Percentiles rank a stretch among this genome's conserved stretches.
These are phyloP conservation scores for Burhinus bistriatus DNA, from an alignment of 2,113 vertebrate genomes.

Conservation along the genomic window DNA sequence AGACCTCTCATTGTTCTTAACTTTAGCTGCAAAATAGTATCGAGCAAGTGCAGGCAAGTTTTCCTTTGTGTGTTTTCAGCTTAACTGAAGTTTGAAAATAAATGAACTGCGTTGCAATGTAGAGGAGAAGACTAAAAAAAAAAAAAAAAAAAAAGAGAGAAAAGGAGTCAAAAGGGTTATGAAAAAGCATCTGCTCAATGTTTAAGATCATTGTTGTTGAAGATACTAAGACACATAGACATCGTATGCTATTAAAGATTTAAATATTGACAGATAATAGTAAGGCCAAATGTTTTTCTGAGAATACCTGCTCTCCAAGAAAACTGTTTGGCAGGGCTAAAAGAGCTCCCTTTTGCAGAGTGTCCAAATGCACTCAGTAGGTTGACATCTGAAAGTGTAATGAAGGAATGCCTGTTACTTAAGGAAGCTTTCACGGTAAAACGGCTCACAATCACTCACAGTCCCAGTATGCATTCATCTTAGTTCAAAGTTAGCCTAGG, in stretches of 20 bases:
- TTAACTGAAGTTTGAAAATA: constrained; percentile 11
- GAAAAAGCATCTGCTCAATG: neutral
- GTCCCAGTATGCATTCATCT: neutral
- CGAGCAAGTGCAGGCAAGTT: constrained; percentile 2
- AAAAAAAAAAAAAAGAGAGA: neutral
- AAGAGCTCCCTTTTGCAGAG: neutral
- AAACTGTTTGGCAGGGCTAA: neutral
- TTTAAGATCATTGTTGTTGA: neutral
- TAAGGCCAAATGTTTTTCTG: neutral
- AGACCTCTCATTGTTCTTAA: constrained; percentile 50
- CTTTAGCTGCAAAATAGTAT: neutral
- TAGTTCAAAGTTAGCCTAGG: neutral
- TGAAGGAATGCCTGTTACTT: neutral
- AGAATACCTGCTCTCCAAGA: neutral
- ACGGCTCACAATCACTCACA: neutral
- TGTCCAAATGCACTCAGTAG: neutral
- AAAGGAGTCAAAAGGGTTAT: neutral
- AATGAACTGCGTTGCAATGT: neutral
- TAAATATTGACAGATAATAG: neutral
- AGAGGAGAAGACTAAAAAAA: neutral
- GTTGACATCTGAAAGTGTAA: neutral
- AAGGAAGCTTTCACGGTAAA: neutral
- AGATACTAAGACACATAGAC: neutral
- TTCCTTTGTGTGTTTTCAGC: constrained; percentile 21
- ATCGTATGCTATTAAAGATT: neutral